A percentile compares a stretch with the other conserved stretches of the same genome.
Conservation (phyloP, 2,888 invertebrate species). For the Rosalia funebris region DNA sequence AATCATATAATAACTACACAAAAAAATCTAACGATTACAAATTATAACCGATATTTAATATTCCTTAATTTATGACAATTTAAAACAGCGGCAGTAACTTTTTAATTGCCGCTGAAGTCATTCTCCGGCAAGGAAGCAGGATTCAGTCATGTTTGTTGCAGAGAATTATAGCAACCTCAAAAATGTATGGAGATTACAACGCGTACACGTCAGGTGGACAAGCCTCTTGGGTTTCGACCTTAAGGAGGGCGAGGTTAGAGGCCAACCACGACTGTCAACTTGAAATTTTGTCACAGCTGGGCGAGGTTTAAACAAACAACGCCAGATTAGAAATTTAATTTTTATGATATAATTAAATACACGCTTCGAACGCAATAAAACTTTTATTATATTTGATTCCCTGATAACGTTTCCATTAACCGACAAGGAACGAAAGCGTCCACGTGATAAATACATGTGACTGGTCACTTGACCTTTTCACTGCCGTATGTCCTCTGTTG, state of each 20-base stretch:
- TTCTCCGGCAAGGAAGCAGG: no score
- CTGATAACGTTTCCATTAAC: not conserved
- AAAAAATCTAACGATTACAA: no score
- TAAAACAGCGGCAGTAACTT: no score
- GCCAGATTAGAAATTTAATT: not conserved
- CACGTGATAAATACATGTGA: slow-evolving; percentile 11
- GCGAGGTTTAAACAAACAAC: not conserved
- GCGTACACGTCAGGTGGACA: not conserved
- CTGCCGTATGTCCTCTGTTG: not conserved
- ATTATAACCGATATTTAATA: no score
- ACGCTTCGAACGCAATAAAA: not conserved
- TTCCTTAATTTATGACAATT: no score
- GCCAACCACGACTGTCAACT: not conserved
- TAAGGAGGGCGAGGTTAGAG: not conserved
- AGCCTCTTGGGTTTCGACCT: not conserved
- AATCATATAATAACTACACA: no score
- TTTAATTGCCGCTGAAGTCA: no score
- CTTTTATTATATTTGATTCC: slow-evolving; percentile 1
- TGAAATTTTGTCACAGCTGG: not conserved
- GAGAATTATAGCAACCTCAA: not conserved
- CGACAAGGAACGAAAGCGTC: not conserved
- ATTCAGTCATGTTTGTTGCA: no score
- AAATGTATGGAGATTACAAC: not conserved
- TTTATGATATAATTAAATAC: not conserved
- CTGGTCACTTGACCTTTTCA: slow-evolving; percentile 1